Percentiles rank a stretch among this genome's conserved stretches.
Evolutionary conservation across 2,888 invertebrate genomes (phyloP).

Genomic region (Slavum lentiscoides): DNA sequence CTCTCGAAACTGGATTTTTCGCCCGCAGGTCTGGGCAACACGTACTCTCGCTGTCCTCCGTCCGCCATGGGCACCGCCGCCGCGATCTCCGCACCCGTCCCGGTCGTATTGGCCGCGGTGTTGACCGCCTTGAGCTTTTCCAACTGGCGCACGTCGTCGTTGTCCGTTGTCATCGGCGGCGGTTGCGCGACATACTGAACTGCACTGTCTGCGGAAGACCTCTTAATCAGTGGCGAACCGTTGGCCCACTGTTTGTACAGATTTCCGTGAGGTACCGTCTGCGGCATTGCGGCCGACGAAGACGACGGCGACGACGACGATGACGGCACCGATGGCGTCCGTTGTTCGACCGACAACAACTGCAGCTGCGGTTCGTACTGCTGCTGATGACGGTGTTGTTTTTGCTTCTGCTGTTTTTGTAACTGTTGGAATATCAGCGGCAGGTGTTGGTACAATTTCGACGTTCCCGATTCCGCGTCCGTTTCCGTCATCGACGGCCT

Average conservation of each 20-base stretch:
- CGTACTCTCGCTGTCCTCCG: constrained; percentile 43
- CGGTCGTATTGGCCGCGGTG: neutral
- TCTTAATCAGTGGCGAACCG: constrained; percentile 39
- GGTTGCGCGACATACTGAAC: neutral
- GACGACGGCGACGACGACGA: neutral
- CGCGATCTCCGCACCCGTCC: neutral
- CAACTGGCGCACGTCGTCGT: constrained; percentile 39
- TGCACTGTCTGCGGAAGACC: neutral
- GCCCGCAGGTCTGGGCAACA: constrained; percentile 40
- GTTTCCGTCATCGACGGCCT: no score
- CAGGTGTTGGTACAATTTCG: constrained; percentile 18
- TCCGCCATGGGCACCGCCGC: neutral
- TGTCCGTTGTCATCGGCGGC: neutral
- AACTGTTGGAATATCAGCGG: constrained; percentile 22
- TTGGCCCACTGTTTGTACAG: constrained; percentile 41
- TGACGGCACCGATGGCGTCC: neutral
- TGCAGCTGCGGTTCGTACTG: neutral
- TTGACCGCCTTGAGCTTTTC: constrained; percentile 20
- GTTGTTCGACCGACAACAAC: neutral
- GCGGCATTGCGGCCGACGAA: neutral
- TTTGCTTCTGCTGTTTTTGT: constrained; percentile 2
- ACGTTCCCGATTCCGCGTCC: neutral
- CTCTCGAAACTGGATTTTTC: constrained; percentile 32
- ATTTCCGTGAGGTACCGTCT: neutral
- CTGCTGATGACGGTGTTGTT: neutral